Evolutionary conservation across 2,797 vertebrate genomes (phyloP).

Genomic region (Acrocephalus scirpaceus): DNA sequence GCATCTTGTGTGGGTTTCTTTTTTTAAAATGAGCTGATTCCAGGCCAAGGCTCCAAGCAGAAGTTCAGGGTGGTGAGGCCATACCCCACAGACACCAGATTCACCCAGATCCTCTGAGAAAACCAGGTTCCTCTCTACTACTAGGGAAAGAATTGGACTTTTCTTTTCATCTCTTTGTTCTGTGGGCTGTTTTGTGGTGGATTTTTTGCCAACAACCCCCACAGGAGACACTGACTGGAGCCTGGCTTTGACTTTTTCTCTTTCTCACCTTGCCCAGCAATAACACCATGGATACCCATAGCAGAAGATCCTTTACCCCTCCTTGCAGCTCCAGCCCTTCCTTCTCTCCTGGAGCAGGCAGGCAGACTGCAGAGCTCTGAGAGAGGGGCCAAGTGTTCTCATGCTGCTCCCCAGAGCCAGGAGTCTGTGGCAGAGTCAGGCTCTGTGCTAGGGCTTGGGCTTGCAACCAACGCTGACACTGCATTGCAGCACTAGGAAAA

Average conservation of each 20-base stretch:
- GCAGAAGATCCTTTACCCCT: not conserved
- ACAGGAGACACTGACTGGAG: not conserved
- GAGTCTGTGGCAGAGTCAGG: conserved; percentile 23
- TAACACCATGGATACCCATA: accelerated
- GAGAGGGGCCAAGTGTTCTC: conserved; percentile 43
- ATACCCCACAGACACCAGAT: not conserved
- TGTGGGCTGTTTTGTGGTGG: not conserved
- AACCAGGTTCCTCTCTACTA: not conserved
- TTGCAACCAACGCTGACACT: conserved; percentile 54
- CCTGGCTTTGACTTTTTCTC: not conserved
- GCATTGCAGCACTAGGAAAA: conserved; percentile 64
- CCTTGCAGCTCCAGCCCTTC: not conserved
- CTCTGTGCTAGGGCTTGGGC: conserved; percentile 56
- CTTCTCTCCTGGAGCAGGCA: not conserved
- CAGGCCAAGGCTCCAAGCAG: not conserved
- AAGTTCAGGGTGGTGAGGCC: not conserved
- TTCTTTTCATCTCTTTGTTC: accelerated
- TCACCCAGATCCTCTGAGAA: not conserved
- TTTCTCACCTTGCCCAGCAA: not conserved
- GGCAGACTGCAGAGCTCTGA: conserved; percentile 20
- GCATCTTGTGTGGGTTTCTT: not conserved
- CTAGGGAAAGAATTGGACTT: not conserved
- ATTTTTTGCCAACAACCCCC: not conserved
- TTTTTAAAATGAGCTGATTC: not conserved
- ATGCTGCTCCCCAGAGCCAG: conserved; percentile 49